These are phyloP conservation scores for Smutsia temminckii DNA, from an alignment of 2,797 vertebrate genomes.

Conservation along the genomic window DNA sequence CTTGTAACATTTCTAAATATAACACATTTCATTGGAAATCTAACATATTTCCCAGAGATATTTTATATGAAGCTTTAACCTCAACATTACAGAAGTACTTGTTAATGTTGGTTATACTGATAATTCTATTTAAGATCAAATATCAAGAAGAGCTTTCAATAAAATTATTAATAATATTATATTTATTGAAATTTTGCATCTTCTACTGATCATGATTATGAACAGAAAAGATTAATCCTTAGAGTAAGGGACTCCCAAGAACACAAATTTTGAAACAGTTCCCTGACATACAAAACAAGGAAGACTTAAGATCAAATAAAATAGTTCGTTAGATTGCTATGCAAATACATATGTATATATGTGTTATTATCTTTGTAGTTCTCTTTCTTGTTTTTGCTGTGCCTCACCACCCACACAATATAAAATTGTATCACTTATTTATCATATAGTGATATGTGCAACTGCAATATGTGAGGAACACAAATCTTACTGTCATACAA, in stretches of 20 bases:
- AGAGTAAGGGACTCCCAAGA: not conserved
- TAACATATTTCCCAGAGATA: not conserved
- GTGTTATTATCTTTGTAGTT: not conserved
- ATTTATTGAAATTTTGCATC: not conserved
- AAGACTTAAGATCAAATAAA: constrained; percentile 34
- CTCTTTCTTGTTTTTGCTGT: not conserved
- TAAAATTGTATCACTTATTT: not conserved
- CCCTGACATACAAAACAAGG: not conserved
- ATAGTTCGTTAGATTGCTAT: not conserved
- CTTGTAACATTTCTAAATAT: constrained; percentile 46
- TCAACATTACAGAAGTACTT: not conserved
- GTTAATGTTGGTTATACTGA: not conserved
- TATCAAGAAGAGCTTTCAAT: not conserved
- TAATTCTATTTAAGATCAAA: constrained; percentile 24
- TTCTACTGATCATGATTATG: constrained; percentile 15
- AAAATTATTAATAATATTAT: constrained; percentile 22
- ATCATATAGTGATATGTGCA: not conserved
- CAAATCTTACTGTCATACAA: not conserved
- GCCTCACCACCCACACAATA: not conserved
- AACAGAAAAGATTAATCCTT: constrained; percentile 5
- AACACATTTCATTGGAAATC: constrained; percentile 47
- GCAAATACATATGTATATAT: not conserved
- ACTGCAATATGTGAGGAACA: not conserved
- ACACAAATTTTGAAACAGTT: not conserved
- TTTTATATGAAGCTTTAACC: not conserved